phyloP scores from a whole-genome alignment of 2,113 vertebrate species.

The Siniperca chuatsi region DNA sequence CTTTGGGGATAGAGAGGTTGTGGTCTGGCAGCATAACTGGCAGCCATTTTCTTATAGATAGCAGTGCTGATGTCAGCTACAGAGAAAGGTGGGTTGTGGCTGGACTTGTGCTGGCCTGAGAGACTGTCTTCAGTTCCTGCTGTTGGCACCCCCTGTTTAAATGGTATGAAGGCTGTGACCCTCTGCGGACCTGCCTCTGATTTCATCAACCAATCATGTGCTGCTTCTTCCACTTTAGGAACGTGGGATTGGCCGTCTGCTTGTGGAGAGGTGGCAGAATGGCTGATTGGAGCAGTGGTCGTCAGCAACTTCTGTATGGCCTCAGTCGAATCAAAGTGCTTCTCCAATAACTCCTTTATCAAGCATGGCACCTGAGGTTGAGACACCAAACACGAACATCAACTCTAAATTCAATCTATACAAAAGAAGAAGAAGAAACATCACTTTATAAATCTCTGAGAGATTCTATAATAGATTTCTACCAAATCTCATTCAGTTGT shows the following conservation, averaged over 20 bases:
- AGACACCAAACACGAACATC: slow-evolving; percentile 29
- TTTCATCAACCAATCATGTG: slow-evolving; percentile 65
- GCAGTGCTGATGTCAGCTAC: slow-evolving; percentile 68
- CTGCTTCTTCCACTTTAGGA: slow-evolving; percentile 51
- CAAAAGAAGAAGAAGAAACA: background rate
- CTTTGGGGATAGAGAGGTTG: slow-evolving; percentile 48
- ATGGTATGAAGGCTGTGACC: slow-evolving; percentile 77
- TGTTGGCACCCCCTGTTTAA: slow-evolving; percentile 59
- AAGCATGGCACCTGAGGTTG: slow-evolving; percentile 74
- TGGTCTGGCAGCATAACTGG: slow-evolving; percentile 56
- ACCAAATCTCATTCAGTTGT: background rate
- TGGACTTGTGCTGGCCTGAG: slow-evolving; percentile 17
- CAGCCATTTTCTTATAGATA: slow-evolving; percentile 71
- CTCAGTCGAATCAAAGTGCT: slow-evolving; percentile 73
- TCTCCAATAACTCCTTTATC: slow-evolving; percentile 79
- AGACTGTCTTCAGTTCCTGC: slow-evolving; percentile 27
- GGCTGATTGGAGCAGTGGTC: slow-evolving; percentile 19
- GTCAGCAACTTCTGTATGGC: slow-evolving; percentile 56
- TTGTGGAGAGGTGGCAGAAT: slow-evolving; percentile 21
- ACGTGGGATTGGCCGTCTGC: slow-evolving; percentile 36
- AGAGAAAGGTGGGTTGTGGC: slow-evolving; percentile 61
- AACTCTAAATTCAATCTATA: background rate
- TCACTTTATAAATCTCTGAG: background rate
- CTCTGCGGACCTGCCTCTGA: slow-evolving; percentile 61
- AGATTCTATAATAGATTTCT: background rate